A percentile compares a stretch with the other conserved stretches of the same genome.
phyloP scores from a whole-genome alignment of 2,888 invertebrate genomes.

The Cerceris rybyensis region DNA sequence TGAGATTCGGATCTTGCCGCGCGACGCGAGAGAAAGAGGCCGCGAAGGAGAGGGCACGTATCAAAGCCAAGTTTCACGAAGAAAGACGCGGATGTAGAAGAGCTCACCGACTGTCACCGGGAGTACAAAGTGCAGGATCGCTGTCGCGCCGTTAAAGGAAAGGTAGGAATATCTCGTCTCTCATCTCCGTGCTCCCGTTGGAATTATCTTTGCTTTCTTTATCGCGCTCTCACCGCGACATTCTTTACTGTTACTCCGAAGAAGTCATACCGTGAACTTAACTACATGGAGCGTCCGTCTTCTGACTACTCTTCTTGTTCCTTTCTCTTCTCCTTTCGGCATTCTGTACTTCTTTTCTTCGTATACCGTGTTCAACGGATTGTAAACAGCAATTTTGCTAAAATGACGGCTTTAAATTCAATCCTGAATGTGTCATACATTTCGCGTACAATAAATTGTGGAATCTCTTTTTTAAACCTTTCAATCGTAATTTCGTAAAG shows the following conservation, averaged over 20 bases:
- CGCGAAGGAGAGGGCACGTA: constrained; percentile 20
- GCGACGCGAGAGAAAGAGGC: constrained; percentile 43
- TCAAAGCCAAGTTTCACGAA: constrained; percentile 18
- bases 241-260: constrained; percentile 24
- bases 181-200: constrained; percentile 71
- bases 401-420: too few species aligned
- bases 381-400: too few species aligned
- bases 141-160: constrained; percentile 63
- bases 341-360: background rate
- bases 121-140: constrained; percentile 58
- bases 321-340: background rate
- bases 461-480: too few species aligned
- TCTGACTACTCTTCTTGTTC: constrained; percentile 3
- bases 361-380: background rate
- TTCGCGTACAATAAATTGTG: too few species aligned
- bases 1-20: constrained; percentile 63
- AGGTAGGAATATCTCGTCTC: constrained; percentile 67
- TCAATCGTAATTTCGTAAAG: too few species aligned
- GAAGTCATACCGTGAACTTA: constrained; percentile 27
- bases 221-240: constrained; percentile 35
- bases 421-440: too few species aligned
- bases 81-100: constrained; percentile 30
- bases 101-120: constrained; percentile 54
- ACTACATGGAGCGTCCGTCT: constrained; percentile 21
- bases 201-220: constrained; percentile 65